These are phyloP conservation scores for Drosophila dives DNA, from an alignment of 2,888 invertebrate species.

Conservation along the genomic window DNA sequence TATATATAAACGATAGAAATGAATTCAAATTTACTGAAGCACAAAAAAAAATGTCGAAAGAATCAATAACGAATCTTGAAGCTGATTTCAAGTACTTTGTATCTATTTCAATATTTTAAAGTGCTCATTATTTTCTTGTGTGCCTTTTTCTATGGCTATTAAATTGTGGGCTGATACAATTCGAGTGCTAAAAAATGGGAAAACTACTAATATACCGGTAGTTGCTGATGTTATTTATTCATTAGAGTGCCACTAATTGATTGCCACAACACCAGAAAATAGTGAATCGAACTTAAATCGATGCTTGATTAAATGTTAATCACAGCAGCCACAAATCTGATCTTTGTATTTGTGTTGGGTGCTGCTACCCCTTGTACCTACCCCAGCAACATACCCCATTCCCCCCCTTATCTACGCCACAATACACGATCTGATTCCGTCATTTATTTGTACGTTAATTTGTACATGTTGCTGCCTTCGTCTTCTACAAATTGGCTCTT, in stretches of 20 bases:
- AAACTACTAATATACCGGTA: constrained; percentile 63
- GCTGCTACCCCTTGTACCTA: neutral
- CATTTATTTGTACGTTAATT: constrained; percentile 80
- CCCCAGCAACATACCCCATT: constrained; percentile 13
- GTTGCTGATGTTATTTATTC: constrained; percentile 75
- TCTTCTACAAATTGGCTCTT: constrained; percentile 30
- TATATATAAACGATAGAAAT: neutral
- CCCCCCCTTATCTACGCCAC: constrained; percentile 7
- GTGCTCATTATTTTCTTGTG: neutral
- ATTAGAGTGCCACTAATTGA: constrained; percentile 68
- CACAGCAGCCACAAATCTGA: constrained; percentile 8
- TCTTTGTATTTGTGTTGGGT: constrained; percentile 5
- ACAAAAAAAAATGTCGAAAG: constrained; percentile 20
- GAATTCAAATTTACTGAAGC: constrained; percentile 4
- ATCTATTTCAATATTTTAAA: constrained; percentile 1
- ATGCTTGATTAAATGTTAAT: constrained; percentile 37
- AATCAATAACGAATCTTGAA: constrained; percentile 1
- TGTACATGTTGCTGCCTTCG: constrained; percentile 66
- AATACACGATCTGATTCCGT: constrained; percentile 72
- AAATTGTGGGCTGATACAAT: constrained; percentile 28
- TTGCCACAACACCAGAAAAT: constrained; percentile 41
- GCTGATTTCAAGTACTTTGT: constrained; percentile 23
- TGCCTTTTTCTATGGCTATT: neutral
- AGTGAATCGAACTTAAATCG: neutral
- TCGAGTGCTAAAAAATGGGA: constrained; percentile 18